Evolutionary conservation across 2,113 vertebrate species (phyloP).

Genomic region (Melanocharis versteri): DNA sequence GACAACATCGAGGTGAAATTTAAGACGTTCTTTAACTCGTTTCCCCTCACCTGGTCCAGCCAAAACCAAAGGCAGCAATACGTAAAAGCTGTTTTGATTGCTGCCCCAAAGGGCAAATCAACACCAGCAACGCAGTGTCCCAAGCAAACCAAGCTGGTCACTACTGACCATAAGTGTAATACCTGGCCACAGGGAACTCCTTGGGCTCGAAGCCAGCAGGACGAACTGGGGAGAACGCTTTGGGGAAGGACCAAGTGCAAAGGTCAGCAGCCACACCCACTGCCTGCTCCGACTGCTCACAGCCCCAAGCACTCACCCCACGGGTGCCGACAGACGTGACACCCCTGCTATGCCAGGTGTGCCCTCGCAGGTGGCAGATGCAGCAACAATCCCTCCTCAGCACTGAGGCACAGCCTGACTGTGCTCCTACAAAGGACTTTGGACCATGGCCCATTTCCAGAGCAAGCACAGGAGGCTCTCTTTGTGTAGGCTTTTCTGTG

Average conservation of each 20-base stretch:
- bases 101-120: background rate
- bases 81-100: background rate
- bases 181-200: background rate
- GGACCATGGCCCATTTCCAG: background rate
- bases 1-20: fast-evolving
- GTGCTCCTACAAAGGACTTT: background rate
- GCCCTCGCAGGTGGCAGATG: background rate
- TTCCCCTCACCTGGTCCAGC: background rate
- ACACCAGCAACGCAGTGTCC: background rate
- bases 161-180: fast-evolving
- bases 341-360: background rate
- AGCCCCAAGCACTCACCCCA: background rate
- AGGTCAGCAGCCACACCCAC: background rate
- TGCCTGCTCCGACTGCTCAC: background rate
- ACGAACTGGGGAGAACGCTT: background rate
- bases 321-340: background rate
- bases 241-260: background rate
- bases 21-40: background rate
- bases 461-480: background rate
- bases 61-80: background rate
- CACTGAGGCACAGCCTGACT: background rate
- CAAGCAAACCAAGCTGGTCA: background rate
- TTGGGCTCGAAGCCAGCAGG: background rate
- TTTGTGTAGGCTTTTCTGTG: background rate
- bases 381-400: background rate